Conservation (phyloP, 2,113 vertebrate species). For the Puma concolor region DNA sequence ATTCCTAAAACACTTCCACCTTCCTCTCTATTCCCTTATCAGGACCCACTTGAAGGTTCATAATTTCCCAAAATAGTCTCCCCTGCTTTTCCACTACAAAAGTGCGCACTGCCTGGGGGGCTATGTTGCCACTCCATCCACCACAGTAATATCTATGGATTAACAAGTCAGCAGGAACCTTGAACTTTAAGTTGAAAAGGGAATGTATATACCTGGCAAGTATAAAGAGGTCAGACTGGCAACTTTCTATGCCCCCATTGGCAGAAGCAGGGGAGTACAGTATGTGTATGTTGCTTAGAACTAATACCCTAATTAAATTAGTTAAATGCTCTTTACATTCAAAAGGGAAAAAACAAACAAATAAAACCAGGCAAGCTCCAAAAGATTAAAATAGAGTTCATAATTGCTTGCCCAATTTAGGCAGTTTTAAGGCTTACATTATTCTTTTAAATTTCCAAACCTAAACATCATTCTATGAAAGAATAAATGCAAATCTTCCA, state of each 20-base stretch:
- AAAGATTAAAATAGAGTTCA: neutral
- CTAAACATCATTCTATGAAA: neutral
- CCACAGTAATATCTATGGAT: constrained; percentile 13
- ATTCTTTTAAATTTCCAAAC: constrained; percentile 42
- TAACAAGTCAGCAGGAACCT: constrained; percentile 8
- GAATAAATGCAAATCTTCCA: constrained; percentile 31
- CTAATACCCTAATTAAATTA: neutral
- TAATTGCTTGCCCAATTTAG: constrained; percentile 53
- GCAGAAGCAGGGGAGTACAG: neutral
- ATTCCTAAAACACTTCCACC: neutral
- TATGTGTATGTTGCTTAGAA: neutral
- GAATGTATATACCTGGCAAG: neutral
- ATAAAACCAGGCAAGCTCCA: neutral
- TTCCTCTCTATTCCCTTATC: neutral
- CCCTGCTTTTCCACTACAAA: neutral
- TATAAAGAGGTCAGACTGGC: neutral
- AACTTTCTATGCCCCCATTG: neutral
- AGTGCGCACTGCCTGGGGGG: neutral
- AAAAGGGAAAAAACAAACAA: neutral
- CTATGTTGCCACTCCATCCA: neutral
- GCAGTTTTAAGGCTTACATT: constrained; percentile 19
- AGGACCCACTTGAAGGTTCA: neutral
- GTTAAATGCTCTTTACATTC: neutral
- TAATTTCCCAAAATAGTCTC: neutral
- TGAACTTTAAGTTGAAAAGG: constrained; percentile 1